Conservation (phyloP, 2,797 vertebrate genomes). For the Aeoliscus strigatus region DNA sequence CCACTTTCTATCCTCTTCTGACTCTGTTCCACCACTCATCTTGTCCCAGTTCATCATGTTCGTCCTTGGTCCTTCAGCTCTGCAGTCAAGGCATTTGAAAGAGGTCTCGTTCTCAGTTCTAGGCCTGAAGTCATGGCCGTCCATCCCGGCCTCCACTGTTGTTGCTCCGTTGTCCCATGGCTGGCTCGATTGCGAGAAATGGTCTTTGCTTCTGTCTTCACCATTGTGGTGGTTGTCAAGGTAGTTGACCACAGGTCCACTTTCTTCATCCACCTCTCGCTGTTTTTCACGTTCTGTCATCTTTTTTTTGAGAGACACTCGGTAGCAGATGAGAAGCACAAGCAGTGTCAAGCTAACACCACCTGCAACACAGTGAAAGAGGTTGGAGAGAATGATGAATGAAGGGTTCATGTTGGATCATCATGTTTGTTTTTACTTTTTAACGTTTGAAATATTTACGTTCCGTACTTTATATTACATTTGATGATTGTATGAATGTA, state of each 20-base stretch:
- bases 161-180: constrained; percentile 37
- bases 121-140: constrained; percentile 15
- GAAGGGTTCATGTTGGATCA: neutral
- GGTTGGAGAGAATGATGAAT: too few species aligned
- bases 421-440: too few species aligned
- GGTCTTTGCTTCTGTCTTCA: constrained; percentile 57
- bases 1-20: constrained; percentile 28
- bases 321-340: constrained; percentile 70
- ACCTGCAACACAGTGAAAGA: constrained; percentile 47
- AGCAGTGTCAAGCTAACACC: constrained; percentile 72
- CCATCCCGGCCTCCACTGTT: constrained; percentile 9
- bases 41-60: constrained; percentile 37
- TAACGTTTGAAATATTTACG: too few species aligned
- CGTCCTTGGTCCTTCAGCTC: constrained; percentile 29
- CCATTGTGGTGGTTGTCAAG: constrained; percentile 52
- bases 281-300: constrained; percentile 22
- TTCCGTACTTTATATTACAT: too few species aligned
- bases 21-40: constrained; percentile 29
- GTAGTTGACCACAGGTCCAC: constrained; percentile 21
- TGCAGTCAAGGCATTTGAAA: constrained; percentile 59
- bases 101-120: constrained; percentile 25
- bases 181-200: constrained; percentile 41
- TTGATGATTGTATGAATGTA: too few species aligned
- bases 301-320: constrained; percentile 58
- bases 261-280: constrained; percentile 26